Evolutionary conservation across 92 coral and sea anemone genomes (phyloP).

Genomic region (Heteractis magnifica): DNA sequence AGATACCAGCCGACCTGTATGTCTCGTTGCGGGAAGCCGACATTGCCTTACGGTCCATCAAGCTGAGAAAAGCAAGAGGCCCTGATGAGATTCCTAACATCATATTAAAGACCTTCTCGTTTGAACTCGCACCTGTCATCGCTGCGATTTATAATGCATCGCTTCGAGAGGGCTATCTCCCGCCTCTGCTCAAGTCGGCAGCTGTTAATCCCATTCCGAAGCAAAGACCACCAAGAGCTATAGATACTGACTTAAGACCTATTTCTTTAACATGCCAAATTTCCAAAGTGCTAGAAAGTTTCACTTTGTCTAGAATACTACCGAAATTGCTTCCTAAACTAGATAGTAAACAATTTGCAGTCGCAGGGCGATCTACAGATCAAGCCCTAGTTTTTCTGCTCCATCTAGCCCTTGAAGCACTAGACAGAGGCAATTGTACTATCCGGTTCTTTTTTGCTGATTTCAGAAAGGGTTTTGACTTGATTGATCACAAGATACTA

Average conservation of each 20-base stretch:
- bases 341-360: constrained; percentile 39
- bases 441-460: background rate
- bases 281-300: constrained; percentile 23
- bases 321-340: constrained; percentile 13
- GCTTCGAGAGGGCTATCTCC: constrained; percentile 7
- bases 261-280: constrained; percentile 21
- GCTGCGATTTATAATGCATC: constrained; percentile 6
- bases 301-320: constrained; percentile 26
- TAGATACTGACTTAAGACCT: constrained; percentile 22
- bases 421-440: background rate
- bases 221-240: background rate
- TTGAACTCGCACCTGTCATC: constrained; percentile 5
- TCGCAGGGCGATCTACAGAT: constrained; percentile 32
- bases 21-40: constrained; percentile 36
- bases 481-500: too few species aligned
- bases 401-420: constrained; percentile 4
- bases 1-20: constrained; percentile 34
- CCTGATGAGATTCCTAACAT: constrained; percentile 32
- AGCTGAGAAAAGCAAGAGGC: constrained; percentile 33
- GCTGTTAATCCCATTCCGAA: constrained; percentile 11
- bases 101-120: constrained; percentile 33
- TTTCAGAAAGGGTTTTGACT: background rate
- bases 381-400: constrained; percentile 23
- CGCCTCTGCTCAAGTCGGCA: constrained; percentile 21
- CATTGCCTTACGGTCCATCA: constrained; percentile 43